Conservation (phyloP, 2,797 vertebrate genomes). For the Yasuhikotakia modesta region DNA sequence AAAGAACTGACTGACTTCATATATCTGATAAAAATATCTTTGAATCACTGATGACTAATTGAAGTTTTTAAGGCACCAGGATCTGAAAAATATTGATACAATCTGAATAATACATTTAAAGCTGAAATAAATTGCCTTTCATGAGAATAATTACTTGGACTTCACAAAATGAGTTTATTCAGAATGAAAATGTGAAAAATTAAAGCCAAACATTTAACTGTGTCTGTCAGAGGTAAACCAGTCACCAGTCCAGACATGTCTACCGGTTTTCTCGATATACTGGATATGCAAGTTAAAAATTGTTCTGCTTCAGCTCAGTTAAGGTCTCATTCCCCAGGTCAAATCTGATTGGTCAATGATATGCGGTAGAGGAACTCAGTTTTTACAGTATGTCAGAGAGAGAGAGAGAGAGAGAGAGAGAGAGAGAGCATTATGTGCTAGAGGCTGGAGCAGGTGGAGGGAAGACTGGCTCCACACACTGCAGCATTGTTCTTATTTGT, state of each 20-base stretch:
- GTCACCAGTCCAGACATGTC: neutral
- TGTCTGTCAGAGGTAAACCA: neutral
- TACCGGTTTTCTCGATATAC: conserved; percentile 2
- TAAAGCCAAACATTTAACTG: neutral
- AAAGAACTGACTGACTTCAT: no score
- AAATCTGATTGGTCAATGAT: conserved; percentile 3
- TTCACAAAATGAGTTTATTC: neutral
- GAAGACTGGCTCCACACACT: conserved; percentile 17
- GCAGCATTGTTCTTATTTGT: conserved; percentile 14
- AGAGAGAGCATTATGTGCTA: neutral
- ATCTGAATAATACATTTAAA: neutral
- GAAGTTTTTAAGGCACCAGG: no score
- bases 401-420: no score
- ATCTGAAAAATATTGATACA: neutral
- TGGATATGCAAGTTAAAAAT: neutral
- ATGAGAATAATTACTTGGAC: neutral
- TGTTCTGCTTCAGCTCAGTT: neutral
- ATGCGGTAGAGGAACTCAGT: neutral
- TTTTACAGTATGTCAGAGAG: conserved; percentile 27
- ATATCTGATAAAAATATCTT: no score
- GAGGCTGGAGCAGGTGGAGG: conserved; percentile 54
- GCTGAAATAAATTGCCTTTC: neutral
- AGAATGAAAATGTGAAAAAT: neutral
- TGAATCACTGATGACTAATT: no score
- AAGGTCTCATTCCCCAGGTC: neutral